Percentiles rank a stretch among this genome's conserved stretches.
These are phyloP conservation scores for Gymnorhina tibicen DNA, from an alignment of 2,113 vertebrate species.

Conservation along the genomic window DNA sequence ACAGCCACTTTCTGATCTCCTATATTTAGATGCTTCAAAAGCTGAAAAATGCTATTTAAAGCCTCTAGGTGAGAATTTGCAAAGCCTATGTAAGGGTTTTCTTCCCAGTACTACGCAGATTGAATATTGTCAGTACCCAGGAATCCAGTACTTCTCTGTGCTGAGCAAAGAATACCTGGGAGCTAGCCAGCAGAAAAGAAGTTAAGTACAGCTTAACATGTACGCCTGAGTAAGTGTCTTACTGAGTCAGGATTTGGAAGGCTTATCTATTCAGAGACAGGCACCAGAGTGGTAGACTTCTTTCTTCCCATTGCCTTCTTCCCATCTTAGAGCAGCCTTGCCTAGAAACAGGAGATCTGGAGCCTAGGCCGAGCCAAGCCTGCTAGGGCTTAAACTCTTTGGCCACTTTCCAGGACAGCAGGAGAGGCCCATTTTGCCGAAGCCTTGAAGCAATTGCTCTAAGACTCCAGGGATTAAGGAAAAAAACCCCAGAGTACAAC, in stretches of 20 bases:
- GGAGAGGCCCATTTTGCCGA: background rate
- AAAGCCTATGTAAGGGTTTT: background rate
- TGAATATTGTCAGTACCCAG: background rate
- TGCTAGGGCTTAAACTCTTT: background rate
- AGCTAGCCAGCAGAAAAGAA: background rate
- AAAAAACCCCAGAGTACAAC: background rate
- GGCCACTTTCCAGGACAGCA: background rate
- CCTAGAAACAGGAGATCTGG: background rate
- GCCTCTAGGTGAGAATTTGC: background rate
- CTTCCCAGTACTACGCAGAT: background rate
- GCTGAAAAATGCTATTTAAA: background rate
- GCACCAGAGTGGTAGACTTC: background rate
- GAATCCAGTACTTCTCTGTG: background rate
- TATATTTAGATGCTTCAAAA: background rate
- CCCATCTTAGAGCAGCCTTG: background rate
- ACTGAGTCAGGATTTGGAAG: background rate
- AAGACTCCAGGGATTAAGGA: background rate
- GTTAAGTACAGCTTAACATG: background rate
- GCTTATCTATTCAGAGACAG: background rate
- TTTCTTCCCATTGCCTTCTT: background rate
- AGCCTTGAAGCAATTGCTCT: accelerated
- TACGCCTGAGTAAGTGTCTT: background rate
- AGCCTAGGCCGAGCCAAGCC: background rate
- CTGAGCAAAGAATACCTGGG: background rate
- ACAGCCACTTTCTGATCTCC: background rate